Evolutionary conservation across 2,797 vertebrate genomes (phyloP), one percentile per base, ranked within the genome.

Genomic region (Hoplostethus atlanticus): DNA sequence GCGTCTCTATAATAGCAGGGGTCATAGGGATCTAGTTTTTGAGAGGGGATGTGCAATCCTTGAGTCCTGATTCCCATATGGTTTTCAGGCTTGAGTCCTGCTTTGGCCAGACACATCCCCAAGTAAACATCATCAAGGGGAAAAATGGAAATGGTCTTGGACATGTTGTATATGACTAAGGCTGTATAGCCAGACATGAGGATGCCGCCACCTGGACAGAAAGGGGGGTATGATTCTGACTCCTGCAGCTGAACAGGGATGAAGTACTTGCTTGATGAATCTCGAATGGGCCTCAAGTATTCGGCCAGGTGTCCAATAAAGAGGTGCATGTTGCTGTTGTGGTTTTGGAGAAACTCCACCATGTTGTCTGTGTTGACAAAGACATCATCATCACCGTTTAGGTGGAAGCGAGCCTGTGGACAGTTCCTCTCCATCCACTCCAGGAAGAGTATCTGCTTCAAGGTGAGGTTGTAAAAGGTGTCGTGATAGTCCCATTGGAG

Each of bases 61-160:
- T 54, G 44, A 0, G 92, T 95, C 42, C 88, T 90, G 52, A 98
- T 87, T 0, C 92, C 95, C 0, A 87, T 53, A 44, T 97, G 96
- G 5, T 92, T 85, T 0, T 42, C 4, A 0, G 96, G 96, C 0
- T 2, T 1, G 15, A 98, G 89, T 1, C 94, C 92, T 0, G 93
- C 94, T 17, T 80, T 91, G 75, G 93, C 31, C 79, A 97, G 73
- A 68, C 96, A 97, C 95, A 97, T 96, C 5, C 96, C 96, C 91
- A 97, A 80, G 85, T 94, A 97, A 46, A 96, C 95, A 0, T 97
- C 96, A 1, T 97, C 96, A 3, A 97, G 96, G 54, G 96, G 96
- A 64, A 95, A 89, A n/a, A 97, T 30, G 0, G 38, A 7, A 1
- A 95, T 76, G 2, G 12, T 44, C 0, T 2, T 67, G 0, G 95